These are phyloP conservation scores for Desmophyllum pertusum DNA, from an alignment of 92 coral and sea anemone genomes.

Conservation along the genomic window DNA sequence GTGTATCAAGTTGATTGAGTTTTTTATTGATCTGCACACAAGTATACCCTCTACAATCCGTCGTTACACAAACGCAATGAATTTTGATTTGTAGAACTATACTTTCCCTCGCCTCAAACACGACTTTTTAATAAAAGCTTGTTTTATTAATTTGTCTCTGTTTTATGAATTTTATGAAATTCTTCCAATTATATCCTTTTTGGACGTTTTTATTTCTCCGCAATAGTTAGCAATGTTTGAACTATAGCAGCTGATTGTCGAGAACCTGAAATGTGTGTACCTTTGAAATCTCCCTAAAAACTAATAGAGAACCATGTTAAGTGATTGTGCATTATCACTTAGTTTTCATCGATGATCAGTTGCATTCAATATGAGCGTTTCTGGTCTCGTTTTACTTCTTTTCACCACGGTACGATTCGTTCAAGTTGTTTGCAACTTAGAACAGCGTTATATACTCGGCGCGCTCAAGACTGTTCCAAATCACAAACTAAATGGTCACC, in stretches of 20 bases:
- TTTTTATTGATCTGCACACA: no score
- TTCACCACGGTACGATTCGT: no score
- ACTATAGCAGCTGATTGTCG: not conserved
- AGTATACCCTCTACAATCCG: no score
- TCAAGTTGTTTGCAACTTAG: conserved; percentile 15
- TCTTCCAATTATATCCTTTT: no score
- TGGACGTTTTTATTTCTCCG: not conserved
- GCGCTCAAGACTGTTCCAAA: conserved; percentile 14
- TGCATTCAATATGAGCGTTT: not conserved
- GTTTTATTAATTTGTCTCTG: no score
- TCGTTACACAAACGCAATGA: no score
- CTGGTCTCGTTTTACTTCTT: not conserved
- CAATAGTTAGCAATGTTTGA: not conserved
- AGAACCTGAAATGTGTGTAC: not conserved
- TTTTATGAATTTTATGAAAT: no score
- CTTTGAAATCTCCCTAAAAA: not conserved
- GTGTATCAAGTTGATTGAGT: no score
- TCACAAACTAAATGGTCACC: conserved; percentile 24
- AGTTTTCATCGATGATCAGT: not conserved
- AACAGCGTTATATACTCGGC: conserved; percentile 26
- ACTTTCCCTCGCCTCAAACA: no score
- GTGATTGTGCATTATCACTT: not conserved
- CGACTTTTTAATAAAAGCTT: no score
- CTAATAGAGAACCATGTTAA: not conserved
- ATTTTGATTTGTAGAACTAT: no score